Percentiles rank a stretch among this genome's conserved stretches.
phyloP scores from a whole-genome alignment of 2,888 invertebrate genomes.

The Tuta absoluta region DNA sequence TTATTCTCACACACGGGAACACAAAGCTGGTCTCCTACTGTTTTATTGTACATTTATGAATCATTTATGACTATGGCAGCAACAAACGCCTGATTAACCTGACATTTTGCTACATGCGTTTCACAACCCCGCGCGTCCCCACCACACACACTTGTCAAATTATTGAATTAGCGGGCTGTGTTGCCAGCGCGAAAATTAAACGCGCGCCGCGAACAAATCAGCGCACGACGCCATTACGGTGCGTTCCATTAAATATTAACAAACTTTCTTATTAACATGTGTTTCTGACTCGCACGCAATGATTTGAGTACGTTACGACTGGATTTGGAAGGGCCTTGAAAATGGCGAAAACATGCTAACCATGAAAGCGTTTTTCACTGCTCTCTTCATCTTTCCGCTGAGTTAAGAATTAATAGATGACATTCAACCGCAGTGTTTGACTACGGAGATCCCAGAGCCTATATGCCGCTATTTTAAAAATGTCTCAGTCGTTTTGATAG shows the following conservation, averaged over 20 bases:
- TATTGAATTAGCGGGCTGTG: constrained; percentile 68
- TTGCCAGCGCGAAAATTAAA: constrained; percentile 67
- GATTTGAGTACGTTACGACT: constrained; percentile 47
- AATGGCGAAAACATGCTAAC: background rate
- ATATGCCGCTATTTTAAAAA: no score
- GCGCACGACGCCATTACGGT: constrained; percentile 46
- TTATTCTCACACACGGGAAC: no score
- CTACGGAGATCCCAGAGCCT: no score
- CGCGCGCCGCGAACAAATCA: constrained; percentile 70
- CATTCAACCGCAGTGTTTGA: no score
- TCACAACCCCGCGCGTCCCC: background rate
- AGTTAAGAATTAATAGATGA: no score
- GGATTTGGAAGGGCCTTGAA: constrained; percentile 30
- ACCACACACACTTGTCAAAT: constrained; percentile 50
- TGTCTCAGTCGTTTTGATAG: no score
- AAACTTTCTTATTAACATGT: constrained; percentile 74
- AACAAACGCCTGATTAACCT: constrained; percentile 16
- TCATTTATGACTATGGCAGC: background rate
- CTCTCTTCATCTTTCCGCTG: no score
- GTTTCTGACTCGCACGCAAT: constrained; percentile 65
- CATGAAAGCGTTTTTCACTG: background rate
- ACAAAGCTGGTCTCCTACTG: background rate
- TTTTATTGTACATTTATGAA: background rate
- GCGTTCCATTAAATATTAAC: constrained; percentile 76
- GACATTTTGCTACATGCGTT: constrained; percentile 9